phyloP scores from a whole-genome alignment of 2,113 vertebrate species.

The Stegastes partitus region DNA sequence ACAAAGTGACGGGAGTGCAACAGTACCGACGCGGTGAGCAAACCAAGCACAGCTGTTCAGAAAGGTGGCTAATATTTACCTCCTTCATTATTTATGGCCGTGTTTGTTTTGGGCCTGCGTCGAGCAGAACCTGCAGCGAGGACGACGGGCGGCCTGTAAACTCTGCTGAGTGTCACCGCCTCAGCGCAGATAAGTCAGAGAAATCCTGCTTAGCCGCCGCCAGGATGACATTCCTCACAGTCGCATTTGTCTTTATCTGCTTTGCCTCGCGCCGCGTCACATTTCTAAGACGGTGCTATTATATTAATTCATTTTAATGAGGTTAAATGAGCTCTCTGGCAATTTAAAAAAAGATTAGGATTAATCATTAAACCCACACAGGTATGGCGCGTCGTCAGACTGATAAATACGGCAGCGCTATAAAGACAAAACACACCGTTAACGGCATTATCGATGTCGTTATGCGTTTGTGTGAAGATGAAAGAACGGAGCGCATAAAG shows the following conservation, averaged over 20 bases:
- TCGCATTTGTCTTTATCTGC: slow-evolving; percentile 32
- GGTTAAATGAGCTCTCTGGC: slow-evolving; percentile 3
- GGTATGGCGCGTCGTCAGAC: not conserved
- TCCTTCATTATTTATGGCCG: slow-evolving; percentile 2
- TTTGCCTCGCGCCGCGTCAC: not conserved
- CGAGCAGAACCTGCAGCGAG: not conserved
- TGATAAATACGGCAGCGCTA: not conserved
- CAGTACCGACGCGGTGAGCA: not conserved
- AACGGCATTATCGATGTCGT: slow-evolving; percentile 13
- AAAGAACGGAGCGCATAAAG: slow-evolving; percentile 11
- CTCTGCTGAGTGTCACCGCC: not conserved
- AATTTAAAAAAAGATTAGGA: slow-evolving; percentile 4
- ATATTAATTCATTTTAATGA: slow-evolving; percentile 6
- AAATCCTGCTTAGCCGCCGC: not conserved
- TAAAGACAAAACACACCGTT: not conserved
- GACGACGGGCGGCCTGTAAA: slow-evolving; percentile 26
- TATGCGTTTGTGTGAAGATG: slow-evolving; percentile 2
- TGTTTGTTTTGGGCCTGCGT: not conserved
- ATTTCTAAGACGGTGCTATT: slow-evolving; percentile 5
- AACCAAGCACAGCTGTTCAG: slow-evolving; percentile 30
- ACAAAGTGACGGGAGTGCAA: slow-evolving; percentile 11
- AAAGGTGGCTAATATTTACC: slow-evolving; percentile 21
- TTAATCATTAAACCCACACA: slow-evolving; percentile 5
- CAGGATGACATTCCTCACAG: slow-evolving; percentile 17
- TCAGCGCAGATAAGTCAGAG: slow-evolving; percentile 5